Base-by-base conservation (phyloP, 2,113 vertebrate genomes). In the Sinocyclocheilus grahami region DNA sequence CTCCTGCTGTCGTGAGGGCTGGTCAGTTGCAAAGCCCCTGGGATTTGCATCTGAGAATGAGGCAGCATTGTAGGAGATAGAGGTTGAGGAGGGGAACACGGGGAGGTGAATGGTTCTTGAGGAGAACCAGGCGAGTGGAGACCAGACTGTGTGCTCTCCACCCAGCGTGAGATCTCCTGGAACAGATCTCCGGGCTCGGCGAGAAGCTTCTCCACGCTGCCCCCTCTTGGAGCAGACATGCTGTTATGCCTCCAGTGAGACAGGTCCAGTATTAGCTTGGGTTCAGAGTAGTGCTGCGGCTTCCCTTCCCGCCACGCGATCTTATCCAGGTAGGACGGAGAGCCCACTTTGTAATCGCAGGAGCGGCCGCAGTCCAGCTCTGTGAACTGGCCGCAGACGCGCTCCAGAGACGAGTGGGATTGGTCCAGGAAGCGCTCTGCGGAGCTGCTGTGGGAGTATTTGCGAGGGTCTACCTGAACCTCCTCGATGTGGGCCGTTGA, bases 271-370 rank as follows among this genome's bases (percentile, higher is more conserved):
- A 99, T 99, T 2, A 99, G 95, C 90, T 98, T 98, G 82, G 98
- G 98, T 90, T 99, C 98, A 0, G 98, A 99, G 94, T 99, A 99
- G 89, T 99, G 96, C 77, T 98, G 98, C 0, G 97, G 97, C 69
- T 98, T 98, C 62, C 94, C 97, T 91, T 99, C 97, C 22, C 96
- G 94, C 97, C 98, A 98, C 72, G 98, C 93, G 77, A 99, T 91
- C 74, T 96, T 97, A 91, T 99, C 98, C 92, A 99, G 87, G 91
- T 99, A 98, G 75, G 97, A 99, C 0, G 98, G 98, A 0, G 97
- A 99, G 0, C 98, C 98, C 88, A 99, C 97, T 91, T 99, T 99
- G 92, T 98, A 99, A 89, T 99, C 98, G 0, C 97, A 99, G 0
- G 98, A 99, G 51, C 89, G 96, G 5, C 96, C 97, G 0, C 95